Evolutionary conservation across 2,888 invertebrate genomes (phyloP).

Genomic region (Eulithis testata): DNA sequence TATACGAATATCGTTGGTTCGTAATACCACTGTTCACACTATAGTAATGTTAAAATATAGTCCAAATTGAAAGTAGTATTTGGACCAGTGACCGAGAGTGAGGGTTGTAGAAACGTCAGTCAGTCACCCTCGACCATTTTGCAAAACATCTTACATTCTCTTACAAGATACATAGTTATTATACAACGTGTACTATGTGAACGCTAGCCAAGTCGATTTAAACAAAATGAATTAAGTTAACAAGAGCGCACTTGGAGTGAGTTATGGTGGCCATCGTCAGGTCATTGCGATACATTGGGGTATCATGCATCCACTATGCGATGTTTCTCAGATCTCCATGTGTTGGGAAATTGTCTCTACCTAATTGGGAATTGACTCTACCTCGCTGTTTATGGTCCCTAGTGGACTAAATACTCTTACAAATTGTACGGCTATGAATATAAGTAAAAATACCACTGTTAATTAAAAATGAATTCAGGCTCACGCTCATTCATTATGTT

Average conservation of each 20-base stretch:
- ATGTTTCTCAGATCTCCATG: conserved; percentile 2
- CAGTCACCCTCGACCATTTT: conserved; percentile 16
- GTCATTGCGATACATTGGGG: conserved; percentile 54
- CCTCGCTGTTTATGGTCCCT: background rate
- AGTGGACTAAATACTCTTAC: background rate
- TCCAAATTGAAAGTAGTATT: background rate
- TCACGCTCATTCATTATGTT: background rate
- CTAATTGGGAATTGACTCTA: background rate
- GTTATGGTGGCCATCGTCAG: conserved; percentile 53
- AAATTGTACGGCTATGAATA: background rate
- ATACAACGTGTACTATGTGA: conserved; percentile 28
- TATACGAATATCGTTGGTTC: background rate
- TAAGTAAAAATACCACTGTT: background rate
- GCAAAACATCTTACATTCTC: conserved; percentile 11
- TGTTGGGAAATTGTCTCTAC: background rate
- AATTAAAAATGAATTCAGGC: conserved; percentile 15
- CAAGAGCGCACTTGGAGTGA: conserved; percentile 53
- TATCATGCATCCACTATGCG: conserved; percentile 44
- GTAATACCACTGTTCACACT: background rate
- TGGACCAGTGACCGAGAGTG: conserved; percentile 18
- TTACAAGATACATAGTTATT: conserved; percentile 17
- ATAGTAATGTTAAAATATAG: conserved; percentile 2
- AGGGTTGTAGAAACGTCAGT: conserved; percentile 10
- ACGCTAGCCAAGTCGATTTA: conserved; percentile 40
- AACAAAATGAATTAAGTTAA: conserved; percentile 55